Conservation (phyloP, 2,113 vertebrate genomes). For the Bufo bufo region DNA sequence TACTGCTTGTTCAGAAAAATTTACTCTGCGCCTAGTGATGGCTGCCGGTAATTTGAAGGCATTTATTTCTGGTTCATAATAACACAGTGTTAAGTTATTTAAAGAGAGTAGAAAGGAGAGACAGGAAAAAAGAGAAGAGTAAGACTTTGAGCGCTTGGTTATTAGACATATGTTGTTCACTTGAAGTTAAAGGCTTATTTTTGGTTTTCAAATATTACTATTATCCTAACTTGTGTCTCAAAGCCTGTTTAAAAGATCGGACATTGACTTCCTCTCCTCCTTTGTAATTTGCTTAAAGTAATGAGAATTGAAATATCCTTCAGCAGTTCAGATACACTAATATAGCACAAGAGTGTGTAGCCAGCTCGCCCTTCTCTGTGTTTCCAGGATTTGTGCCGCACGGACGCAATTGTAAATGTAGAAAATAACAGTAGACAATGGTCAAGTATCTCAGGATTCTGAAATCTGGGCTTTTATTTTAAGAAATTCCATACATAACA, state of each 20-base stretch:
- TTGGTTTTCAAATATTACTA: neutral
- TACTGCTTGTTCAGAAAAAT: neutral
- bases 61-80: slow-evolving; percentile 14
- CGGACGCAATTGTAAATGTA: no score
- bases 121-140: slow-evolving; percentile 4
- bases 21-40: neutral
- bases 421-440: no score
- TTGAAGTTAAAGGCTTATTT: neutral
- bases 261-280: neutral
- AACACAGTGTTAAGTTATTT: slow-evolving; percentile 25
- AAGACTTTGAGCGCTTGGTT: neutral
- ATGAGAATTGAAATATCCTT: neutral
- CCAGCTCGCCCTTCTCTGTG: no score
- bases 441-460: no score
- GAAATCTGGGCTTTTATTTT: no score
- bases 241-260: no score
- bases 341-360: neutral
- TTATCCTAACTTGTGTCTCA: no score
- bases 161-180: neutral
- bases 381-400: no score
- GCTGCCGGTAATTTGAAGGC: neutral
- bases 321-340: neutral
- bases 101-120: slow-evolving; percentile 8
- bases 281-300: neutral
- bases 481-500: no score